Conservation (phyloP, 2,888 invertebrate genomes). For the Orthosia cruda region DNA sequence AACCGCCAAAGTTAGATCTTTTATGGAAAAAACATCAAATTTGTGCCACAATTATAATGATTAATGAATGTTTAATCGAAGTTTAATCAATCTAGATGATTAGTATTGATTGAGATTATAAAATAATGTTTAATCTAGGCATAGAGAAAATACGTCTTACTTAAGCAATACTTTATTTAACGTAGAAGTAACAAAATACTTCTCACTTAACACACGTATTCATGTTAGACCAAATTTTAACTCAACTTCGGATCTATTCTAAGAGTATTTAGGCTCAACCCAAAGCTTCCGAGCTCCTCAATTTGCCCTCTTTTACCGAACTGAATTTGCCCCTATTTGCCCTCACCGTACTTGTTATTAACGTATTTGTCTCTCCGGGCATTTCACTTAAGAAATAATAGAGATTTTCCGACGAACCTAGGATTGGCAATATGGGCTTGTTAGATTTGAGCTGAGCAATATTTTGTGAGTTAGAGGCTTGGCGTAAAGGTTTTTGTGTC, state of each 20-base stretch:
- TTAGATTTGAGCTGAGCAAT: constrained; percentile 49
- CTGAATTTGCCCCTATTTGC: constrained; percentile 51
- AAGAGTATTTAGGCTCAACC: constrained; percentile 26
- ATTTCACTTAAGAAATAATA: constrained; percentile 60
- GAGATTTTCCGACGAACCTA: constrained; percentile 48
- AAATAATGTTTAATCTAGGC: too few species aligned
- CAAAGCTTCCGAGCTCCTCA: constrained; percentile 36
- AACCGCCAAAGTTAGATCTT: too few species aligned
- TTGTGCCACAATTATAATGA: too few species aligned
- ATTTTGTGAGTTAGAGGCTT: constrained; percentile 31
- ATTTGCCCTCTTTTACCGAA: constrained; percentile 57
- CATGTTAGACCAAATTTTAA: background rate
- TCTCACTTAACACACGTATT: background rate
- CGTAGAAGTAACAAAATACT: too few species aligned
- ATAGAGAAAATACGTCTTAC: too few species aligned
- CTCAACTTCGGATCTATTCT: constrained; percentile 2
- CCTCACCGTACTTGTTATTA: constrained; percentile 48
- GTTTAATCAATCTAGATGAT: too few species aligned
- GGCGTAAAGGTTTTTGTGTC: constrained; percentile 1
- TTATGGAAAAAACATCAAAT: too few species aligned
- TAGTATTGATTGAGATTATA: too few species aligned
- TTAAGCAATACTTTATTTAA: too few species aligned
- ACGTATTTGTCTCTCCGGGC: constrained; percentile 50
- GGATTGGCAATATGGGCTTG: constrained; percentile 47
- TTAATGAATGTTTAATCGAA: too few species aligned